A percentile compares a stretch with the other conserved stretches of the same genome.
Conservation (phyloP, 2,888 invertebrate species). For the Osmoderma eremita region DNA sequence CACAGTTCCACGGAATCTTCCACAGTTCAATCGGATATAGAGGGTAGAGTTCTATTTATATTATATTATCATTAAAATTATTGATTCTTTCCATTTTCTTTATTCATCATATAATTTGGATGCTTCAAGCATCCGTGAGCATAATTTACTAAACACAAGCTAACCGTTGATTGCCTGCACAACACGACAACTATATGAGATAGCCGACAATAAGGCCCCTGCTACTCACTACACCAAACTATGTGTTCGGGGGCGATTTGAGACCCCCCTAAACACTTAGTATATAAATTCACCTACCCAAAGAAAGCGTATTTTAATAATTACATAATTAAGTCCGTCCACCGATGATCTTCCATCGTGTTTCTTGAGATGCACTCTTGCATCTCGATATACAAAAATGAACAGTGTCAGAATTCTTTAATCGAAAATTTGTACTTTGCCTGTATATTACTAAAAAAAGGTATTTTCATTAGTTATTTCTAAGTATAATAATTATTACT, state of each 20-base stretch:
- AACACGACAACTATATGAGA: conserved; percentile 63
- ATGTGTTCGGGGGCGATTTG: conserved; percentile 2
- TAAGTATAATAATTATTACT: too few relatives aligned
- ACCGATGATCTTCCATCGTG: too few relatives aligned
- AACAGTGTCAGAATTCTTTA: conserved; percentile 18
- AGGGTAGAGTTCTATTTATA: too few relatives aligned
- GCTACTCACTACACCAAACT: conserved; percentile 58
- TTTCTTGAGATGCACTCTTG: too few relatives aligned
- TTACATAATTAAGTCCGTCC: background rate
- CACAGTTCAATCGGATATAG: too few relatives aligned
- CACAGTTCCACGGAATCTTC: too few relatives aligned
- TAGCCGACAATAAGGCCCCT: conserved; percentile 64
- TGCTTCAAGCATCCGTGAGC: conserved; percentile 31
- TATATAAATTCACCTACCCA: conserved; percentile 31
- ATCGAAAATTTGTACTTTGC: conserved; percentile 33
- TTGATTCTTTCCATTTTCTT: conserved; percentile 7
- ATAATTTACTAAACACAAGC: conserved; percentile 53
- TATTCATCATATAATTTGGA: conserved; percentile 1
- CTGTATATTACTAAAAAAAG: background rate
- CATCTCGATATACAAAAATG: too few relatives aligned
- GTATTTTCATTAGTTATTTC: background rate
- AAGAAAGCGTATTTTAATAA: conserved; percentile 30
- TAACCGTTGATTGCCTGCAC: conserved; percentile 64
- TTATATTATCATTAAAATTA: conserved; percentile 3
- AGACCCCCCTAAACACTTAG: conserved; percentile 9